Base-by-base conservation (phyloP, 92 coral and sea anemone genomes). In the Metridium senile region DNA sequence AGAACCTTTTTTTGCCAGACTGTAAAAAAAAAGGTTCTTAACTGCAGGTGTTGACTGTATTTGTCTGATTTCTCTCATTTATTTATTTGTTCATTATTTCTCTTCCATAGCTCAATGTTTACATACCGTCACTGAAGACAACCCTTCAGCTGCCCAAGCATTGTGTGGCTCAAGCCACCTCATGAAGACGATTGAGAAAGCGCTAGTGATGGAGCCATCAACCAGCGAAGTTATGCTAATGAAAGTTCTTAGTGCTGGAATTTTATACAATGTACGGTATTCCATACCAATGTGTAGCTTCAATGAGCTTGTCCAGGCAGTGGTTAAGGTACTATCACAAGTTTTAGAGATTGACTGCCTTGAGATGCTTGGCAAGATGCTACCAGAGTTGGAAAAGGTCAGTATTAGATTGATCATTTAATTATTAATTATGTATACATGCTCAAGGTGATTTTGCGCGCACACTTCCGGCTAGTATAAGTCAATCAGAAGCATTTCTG, bases 51-150 rank as follows among this genome's bases (percentile, higher is more conserved):
- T n/a, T n/a, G n/a, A n/a, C n/a, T n/a, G n/a, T n/a, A n/a, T 19
- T 9, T 54, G 16, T 54, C 59, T 20, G 2, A 10, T 19, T 20
- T 19, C 61, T 0, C 21, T 16, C 58, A 1, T 25, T 31, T 52
- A 28, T 2, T 28, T 11, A 61, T 17, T 23, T n/a, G n/a, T n/a
- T n/a, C n/a, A n/a, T 17, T 21, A 17, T 20, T 20, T 11, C 68
- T n/a, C 47, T 62, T 70, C 52, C 28, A 45, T 68, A 96, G 99
- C 97, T 23, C 99, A 96, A 77, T 96, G 97, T 64, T 78, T 96
- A 71, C 94, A 91, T 56, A 89, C 97, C 21, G 93, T 96, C 20
- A 96, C 97, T 53, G 99, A 96, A 87, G 97, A 96, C 78, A 96
- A 96, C 67, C 73, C 76, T 2, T 26, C 72, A 22, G 99, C 99